These are phyloP conservation scores for Tenthredo livida DNA, from an alignment of 2,888 invertebrate genomes.

Conservation along the genomic window DNA sequence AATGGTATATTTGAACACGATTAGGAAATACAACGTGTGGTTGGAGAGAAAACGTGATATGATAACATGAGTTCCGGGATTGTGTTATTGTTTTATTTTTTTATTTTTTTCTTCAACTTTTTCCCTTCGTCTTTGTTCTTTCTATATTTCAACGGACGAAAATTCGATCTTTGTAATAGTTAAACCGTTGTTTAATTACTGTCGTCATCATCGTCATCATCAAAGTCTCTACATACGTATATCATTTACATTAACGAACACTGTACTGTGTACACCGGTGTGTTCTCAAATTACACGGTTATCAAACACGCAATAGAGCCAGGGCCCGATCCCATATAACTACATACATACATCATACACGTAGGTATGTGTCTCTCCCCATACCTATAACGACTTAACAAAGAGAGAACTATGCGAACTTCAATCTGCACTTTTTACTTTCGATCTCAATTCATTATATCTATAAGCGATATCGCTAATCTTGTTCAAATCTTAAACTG, in stretches of 20 bases:
- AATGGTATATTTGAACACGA: not conserved
- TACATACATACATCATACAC: not conserved
- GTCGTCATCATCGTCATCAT: not conserved
- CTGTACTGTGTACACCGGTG: not conserved
- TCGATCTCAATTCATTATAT: constrained; percentile 11
- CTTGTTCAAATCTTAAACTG: not conserved
- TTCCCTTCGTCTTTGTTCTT: not conserved
- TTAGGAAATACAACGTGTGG: not conserved
- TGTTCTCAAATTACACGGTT: constrained; percentile 34
- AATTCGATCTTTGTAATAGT: not conserved
- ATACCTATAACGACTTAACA: not conserved
- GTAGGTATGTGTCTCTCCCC: not conserved
- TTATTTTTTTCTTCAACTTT: not conserved
- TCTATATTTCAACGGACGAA: not conserved
- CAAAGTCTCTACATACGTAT: not conserved
- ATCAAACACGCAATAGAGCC: constrained; percentile 32
- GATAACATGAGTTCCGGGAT: not conserved
- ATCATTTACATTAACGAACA: not conserved
- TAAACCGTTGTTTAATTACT: constrained; percentile 15
- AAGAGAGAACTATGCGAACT: constrained; percentile 16
- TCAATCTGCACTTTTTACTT: not conserved
- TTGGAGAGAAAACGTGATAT: not conserved
- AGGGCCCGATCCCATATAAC: not conserved
- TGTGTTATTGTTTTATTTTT: not conserved
- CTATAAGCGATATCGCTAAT: not conserved